Percentiles rank a stretch among this genome's conserved stretches.
These are phyloP conservation scores for Ianthella basta DNA, from an alignment of 37 sponge, comb jelly and placozoan species.

Conservation along the genomic window DNA sequence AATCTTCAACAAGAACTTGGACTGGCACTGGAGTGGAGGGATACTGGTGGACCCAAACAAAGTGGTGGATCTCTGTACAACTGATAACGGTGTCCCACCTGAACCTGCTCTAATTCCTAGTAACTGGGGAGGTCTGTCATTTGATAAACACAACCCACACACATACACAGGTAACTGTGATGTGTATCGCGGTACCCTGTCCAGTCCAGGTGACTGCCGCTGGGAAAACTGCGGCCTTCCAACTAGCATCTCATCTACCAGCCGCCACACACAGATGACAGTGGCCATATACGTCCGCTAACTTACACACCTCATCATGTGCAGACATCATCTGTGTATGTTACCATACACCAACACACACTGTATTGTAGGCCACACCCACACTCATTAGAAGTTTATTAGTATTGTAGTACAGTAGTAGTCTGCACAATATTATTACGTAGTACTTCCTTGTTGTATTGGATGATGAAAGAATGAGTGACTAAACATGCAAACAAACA, in stretches of 20 bases:
- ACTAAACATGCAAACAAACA: too few relatives aligned
- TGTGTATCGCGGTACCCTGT: neutral
- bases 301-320: neutral
- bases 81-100: neutral
- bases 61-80: conserved; percentile 5
- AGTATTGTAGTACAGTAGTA: too few relatives aligned
- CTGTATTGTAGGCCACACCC: neutral
- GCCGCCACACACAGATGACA: conserved; percentile 5
- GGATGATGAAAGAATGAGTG: too few relatives aligned
- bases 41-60: neutral
- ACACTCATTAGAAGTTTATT: too few relatives aligned
- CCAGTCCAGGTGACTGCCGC: neutral
- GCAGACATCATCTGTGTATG: too few relatives aligned
- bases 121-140: too few relatives aligned
- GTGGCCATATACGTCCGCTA: conserved; percentile 20
- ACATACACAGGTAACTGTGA: neutral
- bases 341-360: neutral
- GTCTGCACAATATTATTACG: too few relatives aligned
- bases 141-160: too few relatives aligned
- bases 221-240: neutral
- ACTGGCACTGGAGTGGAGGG: conserved; percentile 37
- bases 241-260: too few relatives aligned
- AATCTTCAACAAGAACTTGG: conserved; percentile 16
- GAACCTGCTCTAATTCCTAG: too few relatives aligned
- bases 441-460: too few relatives aligned